phyloP scores from a whole-genome alignment of 2,888 invertebrate species.

The Caenorhabditis sinica region DNA sequence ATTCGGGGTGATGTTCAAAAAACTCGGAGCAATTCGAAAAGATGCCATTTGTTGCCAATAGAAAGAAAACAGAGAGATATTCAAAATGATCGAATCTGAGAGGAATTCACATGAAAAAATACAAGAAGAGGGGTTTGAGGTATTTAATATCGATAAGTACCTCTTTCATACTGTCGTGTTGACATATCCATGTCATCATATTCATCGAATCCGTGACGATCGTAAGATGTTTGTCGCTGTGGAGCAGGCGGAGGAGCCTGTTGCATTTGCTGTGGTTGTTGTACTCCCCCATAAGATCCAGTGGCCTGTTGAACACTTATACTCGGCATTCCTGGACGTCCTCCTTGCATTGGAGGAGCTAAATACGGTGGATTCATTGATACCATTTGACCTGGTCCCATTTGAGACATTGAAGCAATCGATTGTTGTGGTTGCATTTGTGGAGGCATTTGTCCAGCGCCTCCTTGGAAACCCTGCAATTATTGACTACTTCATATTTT shows the following conservation, averaged over 20 bases:
- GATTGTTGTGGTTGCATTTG: conserved; percentile 66
- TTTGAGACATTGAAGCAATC: conserved; percentile 66
- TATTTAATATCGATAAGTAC: conserved; percentile 67
- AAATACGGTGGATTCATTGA: conserved; percentile 61
- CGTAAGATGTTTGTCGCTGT: conserved; percentile 64
- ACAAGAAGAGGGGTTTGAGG: background rate
- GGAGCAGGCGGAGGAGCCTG: conserved; percentile 43
- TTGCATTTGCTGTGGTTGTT: conserved; percentile 21
- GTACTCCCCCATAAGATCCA: conserved; percentile 46
- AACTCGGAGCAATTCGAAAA: conserved; percentile 57
- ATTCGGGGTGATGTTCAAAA: conserved; percentile 41
- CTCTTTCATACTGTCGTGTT: conserved; percentile 66
- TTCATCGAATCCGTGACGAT: conserved; percentile 79
- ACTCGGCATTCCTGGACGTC: conserved; percentile 55
- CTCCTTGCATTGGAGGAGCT: conserved; percentile 58
- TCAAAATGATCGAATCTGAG: conserved; percentile 16
- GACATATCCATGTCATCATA: conserved; percentile 80
- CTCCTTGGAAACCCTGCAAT: conserved; percentile 62
- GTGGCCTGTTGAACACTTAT: conserved; percentile 66
- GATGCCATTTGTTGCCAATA: conserved; percentile 56
- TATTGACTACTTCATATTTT: too few species aligned
- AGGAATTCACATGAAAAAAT: conserved; percentile 22
- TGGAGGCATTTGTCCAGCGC: conserved; percentile 51
- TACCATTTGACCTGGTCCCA: conserved; percentile 53
- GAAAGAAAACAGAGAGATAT: conserved; percentile 10